A percentile compares a stretch with the other conserved stretches of the same genome.
Evolutionary conservation across 2,113 vertebrate species (phyloP).

Genomic region (Spea multiplicata): DNA sequence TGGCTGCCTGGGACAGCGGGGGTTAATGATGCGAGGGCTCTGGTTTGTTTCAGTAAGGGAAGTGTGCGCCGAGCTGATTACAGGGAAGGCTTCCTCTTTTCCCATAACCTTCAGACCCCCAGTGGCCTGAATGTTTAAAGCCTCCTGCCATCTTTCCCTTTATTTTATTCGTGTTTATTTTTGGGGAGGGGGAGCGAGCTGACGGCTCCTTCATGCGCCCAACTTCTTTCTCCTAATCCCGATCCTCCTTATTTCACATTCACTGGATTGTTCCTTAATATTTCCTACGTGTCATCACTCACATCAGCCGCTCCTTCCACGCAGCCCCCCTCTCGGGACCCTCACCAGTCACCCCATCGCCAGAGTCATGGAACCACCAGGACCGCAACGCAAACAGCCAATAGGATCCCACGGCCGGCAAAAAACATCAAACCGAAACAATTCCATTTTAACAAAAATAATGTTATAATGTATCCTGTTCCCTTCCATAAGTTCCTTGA

Average conservation of each 20-base stretch:
- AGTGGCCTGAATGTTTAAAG: conserved; percentile 92
- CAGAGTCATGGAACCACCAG: no score
- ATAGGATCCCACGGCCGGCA: no score
- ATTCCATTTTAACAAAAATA: no score
- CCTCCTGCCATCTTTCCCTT: conserved; percentile 68
- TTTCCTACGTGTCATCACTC: background rate
- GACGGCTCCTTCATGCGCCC: conserved; percentile 52
- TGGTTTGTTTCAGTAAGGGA: conserved; percentile 88
- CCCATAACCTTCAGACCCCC: conserved; percentile 99
- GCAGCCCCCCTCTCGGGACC: background rate
- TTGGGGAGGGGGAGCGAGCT: conserved; percentile 61
- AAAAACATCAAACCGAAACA: no score
- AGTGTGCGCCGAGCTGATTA: conserved; percentile 97
- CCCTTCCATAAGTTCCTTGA: no score
- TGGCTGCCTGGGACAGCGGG: background rate
- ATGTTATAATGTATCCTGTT: no score
- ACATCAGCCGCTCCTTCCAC: background rate
- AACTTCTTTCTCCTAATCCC: background rate
- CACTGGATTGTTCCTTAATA: background rate
- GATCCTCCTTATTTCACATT: background rate
- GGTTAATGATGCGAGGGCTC: conserved; percentile 49
- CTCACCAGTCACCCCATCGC: background rate
- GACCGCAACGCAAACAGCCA: no score
- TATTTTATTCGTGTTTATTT: conserved; percentile 69
- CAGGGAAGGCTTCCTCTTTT: conserved; percentile 98